phyloP scores from a whole-genome alignment of 30 jellyfish, hydroid and myxozoan species.

The Aurelia aurita complex sp. Pacific region DNA sequence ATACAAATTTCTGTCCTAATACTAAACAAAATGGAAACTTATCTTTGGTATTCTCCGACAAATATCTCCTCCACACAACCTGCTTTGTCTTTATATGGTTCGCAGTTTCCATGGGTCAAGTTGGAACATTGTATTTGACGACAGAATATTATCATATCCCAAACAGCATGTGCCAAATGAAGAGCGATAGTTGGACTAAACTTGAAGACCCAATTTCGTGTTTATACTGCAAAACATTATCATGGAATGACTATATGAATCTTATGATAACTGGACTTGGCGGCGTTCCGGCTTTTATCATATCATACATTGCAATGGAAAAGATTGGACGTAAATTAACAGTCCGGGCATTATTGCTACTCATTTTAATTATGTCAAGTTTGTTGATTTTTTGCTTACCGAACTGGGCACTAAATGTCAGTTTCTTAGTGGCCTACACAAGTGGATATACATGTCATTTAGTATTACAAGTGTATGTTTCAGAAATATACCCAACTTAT shows the following conservation, averaged over 20 bases:
- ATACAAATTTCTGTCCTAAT: slow-evolving; percentile 12
- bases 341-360: slow-evolving; percentile 45
- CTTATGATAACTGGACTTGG: slow-evolving; percentile 64
- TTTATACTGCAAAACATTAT: slow-evolving; percentile 52
- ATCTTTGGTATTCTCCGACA: slow-evolving; percentile 33
- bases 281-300: slow-evolving; percentile 65
- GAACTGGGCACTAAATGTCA: slow-evolving; percentile 54
- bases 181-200: slow-evolving; percentile 4
- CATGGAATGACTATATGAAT: slow-evolving; percentile 51
- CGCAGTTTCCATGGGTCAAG: slow-evolving; percentile 76
- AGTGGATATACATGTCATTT: slow-evolving; percentile 72
- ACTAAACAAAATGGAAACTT: slow-evolving; percentile 19
- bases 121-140: slow-evolving; percentile 65
- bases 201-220: slow-evolving; percentile 68
- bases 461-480: slow-evolving; percentile 63
- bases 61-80: slow-evolving; percentile 44
- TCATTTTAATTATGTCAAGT: slow-evolving; percentile 63
- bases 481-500: slow-evolving; percentile 65
- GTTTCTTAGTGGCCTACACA: slow-evolving; percentile 69
- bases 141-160: slow-evolving; percentile 71
- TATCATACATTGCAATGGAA: slow-evolving; percentile 68
- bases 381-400: slow-evolving; percentile 58
- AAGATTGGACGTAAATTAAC: slow-evolving; percentile 64
- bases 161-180: slow-evolving; percentile 34
- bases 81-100: slow-evolving; percentile 68